Conservation (phyloP, 2,888 invertebrate species). For the Dicyrtomina minuta region DNA sequence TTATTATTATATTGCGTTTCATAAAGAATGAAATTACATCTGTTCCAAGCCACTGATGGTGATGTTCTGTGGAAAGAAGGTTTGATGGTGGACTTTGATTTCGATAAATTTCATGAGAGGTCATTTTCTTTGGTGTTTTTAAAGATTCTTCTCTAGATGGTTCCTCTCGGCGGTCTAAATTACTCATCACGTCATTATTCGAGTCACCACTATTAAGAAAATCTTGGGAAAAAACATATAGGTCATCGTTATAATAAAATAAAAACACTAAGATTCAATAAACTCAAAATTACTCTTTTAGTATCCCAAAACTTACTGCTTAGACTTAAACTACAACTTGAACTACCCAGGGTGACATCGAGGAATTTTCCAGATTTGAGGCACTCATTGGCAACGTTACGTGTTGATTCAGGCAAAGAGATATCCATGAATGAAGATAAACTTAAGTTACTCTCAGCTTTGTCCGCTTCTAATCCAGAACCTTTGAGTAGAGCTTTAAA, state of each 20-base stretch:
- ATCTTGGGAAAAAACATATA: not conserved
- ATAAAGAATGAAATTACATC: constrained; percentile 24
- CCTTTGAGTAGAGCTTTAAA: constrained; percentile 36
- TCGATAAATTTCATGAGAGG: constrained; percentile 1
- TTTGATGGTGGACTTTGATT: constrained; percentile 22
- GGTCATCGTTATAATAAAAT: not conserved
- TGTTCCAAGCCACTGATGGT: constrained; percentile 25
- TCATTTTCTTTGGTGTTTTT: constrained; percentile 10
- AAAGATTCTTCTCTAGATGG: not conserved
- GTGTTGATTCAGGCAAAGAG: constrained; percentile 51
- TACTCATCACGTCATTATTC: constrained; percentile 14
- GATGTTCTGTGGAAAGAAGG: constrained; percentile 17
- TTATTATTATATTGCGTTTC: no score
- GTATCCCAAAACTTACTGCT: constrained; percentile 32
- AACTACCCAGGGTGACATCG: constrained; percentile 44
- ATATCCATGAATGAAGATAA: constrained; percentile 53
- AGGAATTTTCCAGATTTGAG: constrained; percentile 40
- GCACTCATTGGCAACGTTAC: constrained; percentile 43
- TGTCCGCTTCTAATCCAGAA: constrained; percentile 25
- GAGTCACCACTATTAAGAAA: constrained; percentile 14
- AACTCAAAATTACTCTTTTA: no score
- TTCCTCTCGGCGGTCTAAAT: not conserved
- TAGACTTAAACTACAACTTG: constrained; percentile 43
- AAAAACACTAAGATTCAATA: not conserved
- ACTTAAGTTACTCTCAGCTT: constrained; percentile 44